Conservation (phyloP, 1,140 invertebrate genomes). For the Platorchestia sp. region DNA sequence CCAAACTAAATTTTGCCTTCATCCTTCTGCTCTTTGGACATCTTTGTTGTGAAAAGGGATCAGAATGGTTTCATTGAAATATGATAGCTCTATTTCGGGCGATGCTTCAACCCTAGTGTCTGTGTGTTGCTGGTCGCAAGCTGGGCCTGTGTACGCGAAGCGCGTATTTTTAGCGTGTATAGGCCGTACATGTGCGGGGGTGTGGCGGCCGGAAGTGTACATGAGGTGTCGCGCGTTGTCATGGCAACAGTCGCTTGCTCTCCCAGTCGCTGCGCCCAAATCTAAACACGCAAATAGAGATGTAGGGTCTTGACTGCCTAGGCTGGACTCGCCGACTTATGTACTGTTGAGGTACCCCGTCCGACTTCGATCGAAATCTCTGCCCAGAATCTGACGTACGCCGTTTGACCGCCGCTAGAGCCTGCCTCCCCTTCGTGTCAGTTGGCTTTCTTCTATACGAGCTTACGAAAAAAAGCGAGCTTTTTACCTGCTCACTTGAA, state of each 20-base stretch:
- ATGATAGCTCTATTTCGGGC: background rate
- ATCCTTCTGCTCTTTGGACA: too few species aligned
- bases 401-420: too few species aligned
- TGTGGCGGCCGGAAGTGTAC: slow-evolving; percentile 19
- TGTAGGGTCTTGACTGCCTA: background rate
- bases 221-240: background rate
- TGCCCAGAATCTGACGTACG: too few species aligned
- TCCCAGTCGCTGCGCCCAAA: background rate
- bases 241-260: slow-evolving; percentile 4
- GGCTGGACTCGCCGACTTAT: too few species aligned
- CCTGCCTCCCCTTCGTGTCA: too few species aligned
- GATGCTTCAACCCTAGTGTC: background rate
- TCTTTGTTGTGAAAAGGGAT: too few species aligned
- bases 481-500: too few species aligned
- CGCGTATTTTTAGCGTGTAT: background rate
- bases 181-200: slow-evolving; percentile 8
- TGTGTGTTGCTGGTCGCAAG: background rate
- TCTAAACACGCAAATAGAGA: background rate
- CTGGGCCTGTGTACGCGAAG: background rate
- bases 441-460: too few species aligned
- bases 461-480: too few species aligned
- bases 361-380: too few species aligned
- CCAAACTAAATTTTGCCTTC: too few species aligned
- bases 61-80: background rate
- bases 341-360: too few species aligned